A percentile compares a stretch with the other conserved stretches of the same genome.
phyloP scores from a whole-genome alignment of 2,113 vertebrate genomes.

The Centropus unirufus region DNA sequence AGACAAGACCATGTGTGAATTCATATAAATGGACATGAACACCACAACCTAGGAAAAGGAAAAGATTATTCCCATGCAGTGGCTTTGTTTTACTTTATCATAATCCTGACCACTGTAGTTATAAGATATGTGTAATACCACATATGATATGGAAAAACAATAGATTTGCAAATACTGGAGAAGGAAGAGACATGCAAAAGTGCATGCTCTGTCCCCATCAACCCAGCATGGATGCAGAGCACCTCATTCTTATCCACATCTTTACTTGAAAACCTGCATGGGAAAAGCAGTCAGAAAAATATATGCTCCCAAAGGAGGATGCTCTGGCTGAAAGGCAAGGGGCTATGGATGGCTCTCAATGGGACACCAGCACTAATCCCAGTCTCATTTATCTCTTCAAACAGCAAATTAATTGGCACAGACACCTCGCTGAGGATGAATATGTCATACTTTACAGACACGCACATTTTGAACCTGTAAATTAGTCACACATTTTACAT shows the following conservation, averaged over 20 bases:
- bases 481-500: slow-evolving; percentile 39
- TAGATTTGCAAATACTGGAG: not conserved
- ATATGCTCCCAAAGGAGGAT: not conserved
- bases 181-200: not conserved
- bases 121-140: not conserved
- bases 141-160: not conserved
- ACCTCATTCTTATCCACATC: not conserved
- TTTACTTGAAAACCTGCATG: not conserved
- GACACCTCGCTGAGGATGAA: not conserved
- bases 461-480: not conserved
- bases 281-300: not conserved
- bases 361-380: not conserved
- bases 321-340: not conserved
- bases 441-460: not conserved
- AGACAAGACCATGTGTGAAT: not conserved
- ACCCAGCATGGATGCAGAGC: not conserved
- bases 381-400: not conserved
- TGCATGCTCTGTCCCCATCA: not conserved
- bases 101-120: not conserved
- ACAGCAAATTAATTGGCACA: not conserved
- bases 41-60: not conserved
- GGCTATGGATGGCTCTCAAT: not conserved
- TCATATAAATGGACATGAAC: rapidly evolving
- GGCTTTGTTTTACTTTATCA: not conserved
- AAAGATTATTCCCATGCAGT: not conserved